Percentiles rank a stretch among this genome's conserved stretches.
Conservation (phyloP, 2,113 vertebrate genomes). For the Psephotus haematonotus region DNA sequence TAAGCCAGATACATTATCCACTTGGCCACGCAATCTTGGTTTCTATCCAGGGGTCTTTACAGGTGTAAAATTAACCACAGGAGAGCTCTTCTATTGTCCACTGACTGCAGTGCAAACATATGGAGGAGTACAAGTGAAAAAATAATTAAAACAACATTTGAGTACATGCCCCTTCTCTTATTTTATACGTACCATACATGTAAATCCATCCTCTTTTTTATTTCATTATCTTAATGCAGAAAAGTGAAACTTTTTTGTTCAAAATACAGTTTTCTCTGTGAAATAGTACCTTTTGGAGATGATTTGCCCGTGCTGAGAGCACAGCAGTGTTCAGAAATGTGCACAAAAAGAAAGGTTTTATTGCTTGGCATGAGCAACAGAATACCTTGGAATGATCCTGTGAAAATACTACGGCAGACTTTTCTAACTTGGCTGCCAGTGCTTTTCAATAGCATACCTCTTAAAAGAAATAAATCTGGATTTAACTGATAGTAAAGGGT, state of each 20-base stretch:
- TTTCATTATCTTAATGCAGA: background rate
- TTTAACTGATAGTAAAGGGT: conserved; percentile 29
- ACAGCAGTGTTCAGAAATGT: background rate
- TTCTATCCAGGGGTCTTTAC: conserved; percentile 52
- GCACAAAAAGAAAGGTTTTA: conserved; percentile 2
- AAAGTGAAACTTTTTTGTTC: background rate
- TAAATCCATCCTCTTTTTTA: background rate
- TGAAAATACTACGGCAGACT: conserved; percentile 42
- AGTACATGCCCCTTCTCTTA: conserved; percentile 24
- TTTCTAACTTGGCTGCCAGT: background rate
- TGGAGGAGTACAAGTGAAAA: conserved; percentile 50
- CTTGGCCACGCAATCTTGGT: conserved; percentile 32
- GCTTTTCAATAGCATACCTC: background rate
- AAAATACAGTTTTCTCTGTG: background rate
- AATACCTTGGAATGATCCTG: conserved; percentile 48
- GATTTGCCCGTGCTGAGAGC: background rate
- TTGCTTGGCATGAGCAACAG: conserved; percentile 28
- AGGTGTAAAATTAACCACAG: conserved; percentile 66
- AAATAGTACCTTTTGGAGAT: background rate
- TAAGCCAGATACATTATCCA: conserved; percentile 46
- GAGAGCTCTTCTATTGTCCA: conserved; percentile 67
- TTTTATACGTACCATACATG: background rate
- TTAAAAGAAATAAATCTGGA: conserved; percentile 28
- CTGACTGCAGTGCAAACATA: conserved; percentile 65
- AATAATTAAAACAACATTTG: conserved; percentile 47